A percentile compares a stretch with the other conserved stretches of the same genome.
Conservation (phyloP, 2,113 vertebrate genomes). For the zebrafish (Danio rerio) region GRCz12tu NC_133176.1:25720001-25720500, state of each 20-base stretch:
- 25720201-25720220: conserved; percentile 87
- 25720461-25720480: conserved; percentile 33
- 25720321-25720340: conserved; percentile 63
- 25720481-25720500: conserved; percentile 74
- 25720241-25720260: conserved; percentile 81
- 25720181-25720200: conserved; percentile 83
- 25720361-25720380: conserved; percentile 81
- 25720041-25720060: conserved; percentile 7
- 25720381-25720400: conserved; percentile 87
- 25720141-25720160: conserved; percentile 44
- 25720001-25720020: neutral
- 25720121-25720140: conserved; percentile 15
- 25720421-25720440: conserved; percentile 82
- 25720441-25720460: conserved; percentile 65
- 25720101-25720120: neutral
- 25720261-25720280: conserved; percentile 92
- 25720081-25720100: neutral
- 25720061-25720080: neutral
- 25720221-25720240: conserved; percentile 82
- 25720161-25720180: conserved; percentile 89
- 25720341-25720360: conserved; percentile 76
- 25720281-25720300: conserved; percentile 81
- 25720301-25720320: neutral
- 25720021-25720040: neutral
- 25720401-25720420: conserved; percentile 90